phyloP scores from a whole-genome alignment of 2,113 vertebrate genomes.

The Rhizomys pruinosus region DNA sequence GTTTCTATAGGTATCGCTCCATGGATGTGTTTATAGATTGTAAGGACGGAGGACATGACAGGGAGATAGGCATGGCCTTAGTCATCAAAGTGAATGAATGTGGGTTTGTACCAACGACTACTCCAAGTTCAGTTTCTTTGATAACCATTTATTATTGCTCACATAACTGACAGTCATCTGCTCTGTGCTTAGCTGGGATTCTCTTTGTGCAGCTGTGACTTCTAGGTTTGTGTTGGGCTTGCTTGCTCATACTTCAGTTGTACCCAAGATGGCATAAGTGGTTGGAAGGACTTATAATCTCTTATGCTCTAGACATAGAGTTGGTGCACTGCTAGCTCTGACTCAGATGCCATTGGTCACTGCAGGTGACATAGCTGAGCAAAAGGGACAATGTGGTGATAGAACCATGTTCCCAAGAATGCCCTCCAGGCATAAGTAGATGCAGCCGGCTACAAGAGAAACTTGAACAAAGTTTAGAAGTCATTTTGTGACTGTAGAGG shows the following conservation, averaged over 20 bases:
- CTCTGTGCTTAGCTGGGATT: neutral
- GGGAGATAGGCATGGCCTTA: neutral
- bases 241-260: neutral
- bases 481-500: neutral
- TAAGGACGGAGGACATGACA: neutral
- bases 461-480: neutral
- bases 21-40: neutral
- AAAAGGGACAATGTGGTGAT: neutral
- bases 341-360: neutral
- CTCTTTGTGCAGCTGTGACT: neutral
- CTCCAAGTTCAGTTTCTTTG: neutral
- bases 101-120: neutral
- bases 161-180: neutral
- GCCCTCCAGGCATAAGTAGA: neutral
- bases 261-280: neutral
- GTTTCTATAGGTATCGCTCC: neutral
- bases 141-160: neutral
- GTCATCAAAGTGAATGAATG: neutral
- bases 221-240: rapidly evolving
- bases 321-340: neutral
- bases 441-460: neutral
- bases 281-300: neutral
- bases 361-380: neutral
- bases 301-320: neutral
- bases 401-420: neutral